Evolutionary conservation across 2,113 vertebrate species (phyloP), one percentile per base, ranked within the genome.

Genomic region (Lichenostomus cassidix): DNA sequence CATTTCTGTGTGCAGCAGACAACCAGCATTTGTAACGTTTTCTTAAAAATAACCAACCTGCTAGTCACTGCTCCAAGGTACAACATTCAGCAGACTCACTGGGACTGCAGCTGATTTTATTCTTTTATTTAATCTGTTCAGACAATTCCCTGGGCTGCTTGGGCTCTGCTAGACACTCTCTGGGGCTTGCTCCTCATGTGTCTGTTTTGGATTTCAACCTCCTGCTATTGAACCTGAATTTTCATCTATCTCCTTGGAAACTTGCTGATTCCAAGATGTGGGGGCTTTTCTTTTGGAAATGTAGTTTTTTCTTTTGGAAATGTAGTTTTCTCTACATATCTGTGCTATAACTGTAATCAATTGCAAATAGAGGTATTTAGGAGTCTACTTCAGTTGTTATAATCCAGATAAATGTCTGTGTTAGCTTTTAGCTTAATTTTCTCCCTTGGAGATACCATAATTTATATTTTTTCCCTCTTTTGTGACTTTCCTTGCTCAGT

Each of bases 401-500:
- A 53, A 56, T 21, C 21, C 18, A 80, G 37, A 7, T 74, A 52
- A 87, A n/a, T 59, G 3, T 59, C 19, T 77, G 9, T 3, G 0
- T 27, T 68, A 49, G 35, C 65, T 49, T 62, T 31, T 42, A 91
- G 25, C 27, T 89, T 85, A 33, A 58, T 31, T 75, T 65, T 77
- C 58, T 78, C 13, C 27, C 47, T 15, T 65, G 55, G 58, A 46
- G 33, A 78, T 28, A 19, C 7, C 5, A 35, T 25, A 15, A 33
- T 64, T 88, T n/a, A 27, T 10, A 1, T 18, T 49, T 31, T 47
- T 55, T 55, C 4, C 2, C 10, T 65, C 28, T 81, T 77, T 55
- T 63, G 47, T 84, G 35, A 4, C 47, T 95, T 90, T 98, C 94
- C 71, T 97, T 85, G 98, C 95, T 64, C 98, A 99, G 99, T 99